Evolutionary conservation across 1,140 invertebrate species (phyloP), one percentile per base, ranked within the genome.

Genomic region (Laodelphax striatellus): DNA sequence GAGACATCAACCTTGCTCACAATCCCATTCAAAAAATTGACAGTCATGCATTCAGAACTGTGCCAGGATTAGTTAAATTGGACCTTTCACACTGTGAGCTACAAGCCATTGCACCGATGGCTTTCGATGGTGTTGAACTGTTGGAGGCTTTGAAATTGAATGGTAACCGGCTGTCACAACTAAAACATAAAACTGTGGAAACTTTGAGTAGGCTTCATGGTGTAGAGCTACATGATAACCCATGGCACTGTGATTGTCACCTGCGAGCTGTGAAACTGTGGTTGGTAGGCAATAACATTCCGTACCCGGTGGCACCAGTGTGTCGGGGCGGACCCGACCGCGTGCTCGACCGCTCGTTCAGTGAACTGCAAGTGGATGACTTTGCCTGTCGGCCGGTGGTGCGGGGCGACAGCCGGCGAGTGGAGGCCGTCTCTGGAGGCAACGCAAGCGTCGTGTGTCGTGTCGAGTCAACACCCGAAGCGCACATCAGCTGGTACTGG

Each of bases 191-290:
- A 21, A 88, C 87, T 0, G 82, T 90, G 22, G 85, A 89, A 63
- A 81, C 82, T 5, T 67, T 90, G 10, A 81, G 78, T 56, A 82
- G 84, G 21, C 76, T 94, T 5, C 85, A 88, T 66, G 88, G 86
- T 41, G 84, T 94, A 58, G 88, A 92, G 69, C 73, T 95, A 42
- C 90, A 94, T 64, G 88, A 91, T 58, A 96, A 96, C 75, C 90
- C 88, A 0, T 94, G 92, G 92, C 79, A 84, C 31, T 96, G 92
- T 68, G 90, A 95, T 69, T 96, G 92, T 70, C 82, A 87, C 17
- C 70, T 94, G 56, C 75, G 90, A 19, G 83, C 87, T 58, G 80
- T 90, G 58, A 91, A 92, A 68, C 76, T 86, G 63, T 94, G 91
- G 91, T 72, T 96, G 31, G 81, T 84, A 5, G 80, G 85, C 62